These are phyloP conservation scores for Patiria pectinifera DNA, from an alignment of 53 echinoderm and acorn worm genomes.

Conservation along the genomic window DNA sequence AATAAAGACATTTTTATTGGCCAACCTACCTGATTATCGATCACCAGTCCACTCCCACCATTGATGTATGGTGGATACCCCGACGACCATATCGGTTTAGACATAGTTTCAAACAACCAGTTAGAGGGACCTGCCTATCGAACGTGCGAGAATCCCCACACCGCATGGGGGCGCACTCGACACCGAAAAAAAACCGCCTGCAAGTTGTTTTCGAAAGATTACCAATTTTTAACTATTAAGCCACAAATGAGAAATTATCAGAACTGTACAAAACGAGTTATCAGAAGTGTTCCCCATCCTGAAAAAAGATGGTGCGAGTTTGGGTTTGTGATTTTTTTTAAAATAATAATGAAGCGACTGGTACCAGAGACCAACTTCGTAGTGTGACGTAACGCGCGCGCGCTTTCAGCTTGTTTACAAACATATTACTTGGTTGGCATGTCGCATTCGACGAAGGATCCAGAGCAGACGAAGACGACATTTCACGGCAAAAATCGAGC, in stretches of 20 bases:
- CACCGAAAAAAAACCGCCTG: too few relatives aligned
- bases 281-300: too few relatives aligned
- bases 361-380: not conserved
- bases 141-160: not conserved
- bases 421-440: not conserved
- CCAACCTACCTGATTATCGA: not conserved
- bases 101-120: not conserved
- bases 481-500: not conserved
- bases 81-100: not conserved
- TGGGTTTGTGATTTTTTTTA: too few relatives aligned
- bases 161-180: not conserved
- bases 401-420: not conserved
- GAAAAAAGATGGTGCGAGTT: too few relatives aligned
- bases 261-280: too few relatives aligned
- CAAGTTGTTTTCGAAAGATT: too few relatives aligned
- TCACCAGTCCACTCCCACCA: not conserved
- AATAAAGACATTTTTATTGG: not conserved
- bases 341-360: not conserved
- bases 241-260: too few relatives aligned
- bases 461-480: not conserved
- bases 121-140: not conserved
- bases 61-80: not conserved
- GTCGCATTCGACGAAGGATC: not conserved
- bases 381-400: not conserved
- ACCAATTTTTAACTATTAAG: too few relatives aligned